Evolutionary conservation across 2,113 vertebrate genomes (phyloP).

Genomic region (Microtus ochrogaster): DNA sequence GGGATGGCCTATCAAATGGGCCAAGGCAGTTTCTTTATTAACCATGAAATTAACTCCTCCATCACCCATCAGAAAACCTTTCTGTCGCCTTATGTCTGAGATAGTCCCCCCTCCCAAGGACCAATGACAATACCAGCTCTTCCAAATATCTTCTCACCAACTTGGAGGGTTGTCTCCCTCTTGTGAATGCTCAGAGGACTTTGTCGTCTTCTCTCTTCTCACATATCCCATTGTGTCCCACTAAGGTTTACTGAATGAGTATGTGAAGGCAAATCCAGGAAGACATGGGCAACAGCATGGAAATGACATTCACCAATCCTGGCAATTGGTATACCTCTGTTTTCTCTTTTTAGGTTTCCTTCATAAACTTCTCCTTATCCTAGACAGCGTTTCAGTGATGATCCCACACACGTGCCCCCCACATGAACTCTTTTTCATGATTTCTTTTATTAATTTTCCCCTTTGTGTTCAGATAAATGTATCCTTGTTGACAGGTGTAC

Average conservation of each 20-base stretch:
- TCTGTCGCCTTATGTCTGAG: conserved; percentile 59
- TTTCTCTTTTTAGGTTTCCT: conserved; percentile 18
- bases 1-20: no score
- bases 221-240: conserved; percentile 33
- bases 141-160: conserved; percentile 30
- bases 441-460: not conserved
- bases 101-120: conserved; percentile 37
- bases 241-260: not conserved
- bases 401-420: not conserved
- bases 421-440: not conserved
- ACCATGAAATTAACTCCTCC: no score
- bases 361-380: not conserved
- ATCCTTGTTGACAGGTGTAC: not conserved
- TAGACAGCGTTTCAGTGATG: not conserved
- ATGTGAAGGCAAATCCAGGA: not conserved
- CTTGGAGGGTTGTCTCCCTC: not conserved
- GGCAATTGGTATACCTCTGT: not conserved
- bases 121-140: conserved; percentile 15
- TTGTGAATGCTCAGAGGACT: not conserved
- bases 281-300: not conserved
- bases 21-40: no score
- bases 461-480: not conserved
- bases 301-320: not conserved
- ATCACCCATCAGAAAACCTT: conserved; percentile 3
- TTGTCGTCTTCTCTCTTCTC: conserved; percentile 24